Evolutionary conservation across 2,113 vertebrate genomes (phyloP).

Genomic region (Ophthalmolycus amberensis): DNA sequence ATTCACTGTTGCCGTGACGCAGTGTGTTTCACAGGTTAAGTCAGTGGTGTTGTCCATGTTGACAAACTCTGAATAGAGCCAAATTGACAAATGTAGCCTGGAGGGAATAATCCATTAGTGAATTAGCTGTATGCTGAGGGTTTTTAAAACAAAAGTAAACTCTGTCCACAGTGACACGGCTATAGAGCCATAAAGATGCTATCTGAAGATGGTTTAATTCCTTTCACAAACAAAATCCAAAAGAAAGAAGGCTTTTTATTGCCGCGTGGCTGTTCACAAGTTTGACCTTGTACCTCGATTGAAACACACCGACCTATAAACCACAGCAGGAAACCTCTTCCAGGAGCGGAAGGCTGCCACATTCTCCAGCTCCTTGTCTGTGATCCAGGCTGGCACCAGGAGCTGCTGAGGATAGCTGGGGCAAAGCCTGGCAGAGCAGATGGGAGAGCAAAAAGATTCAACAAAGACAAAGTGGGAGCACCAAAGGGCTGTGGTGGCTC

Average conservation of each 20-base stretch:
- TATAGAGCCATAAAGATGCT: conserved; percentile 1
- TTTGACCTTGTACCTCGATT: conserved; percentile 17
- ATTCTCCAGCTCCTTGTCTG: conserved; percentile 96
- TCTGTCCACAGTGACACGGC: not conserved
- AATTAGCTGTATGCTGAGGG: not conserved
- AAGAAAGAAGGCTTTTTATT: conserved; percentile 3
- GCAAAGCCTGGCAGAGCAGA: conserved; percentile 87
- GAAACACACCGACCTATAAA: conserved; percentile 89
- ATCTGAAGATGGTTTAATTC: not conserved
- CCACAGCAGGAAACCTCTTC: conserved; percentile 97
- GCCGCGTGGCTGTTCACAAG: not conserved
- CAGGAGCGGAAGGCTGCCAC: conserved; percentile 96
- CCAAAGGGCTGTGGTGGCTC: conserved; percentile 45
- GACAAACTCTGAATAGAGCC: not conserved
- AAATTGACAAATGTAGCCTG: not conserved
- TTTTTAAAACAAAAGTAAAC: conserved; percentile 14
- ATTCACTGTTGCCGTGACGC: not conserved
- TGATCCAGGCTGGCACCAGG: conserved; percentile 96
- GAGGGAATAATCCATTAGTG: conserved; percentile 3
- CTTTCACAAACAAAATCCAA: not conserved
- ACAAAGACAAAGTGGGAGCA: conserved; percentile 14
- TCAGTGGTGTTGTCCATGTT: not conserved
- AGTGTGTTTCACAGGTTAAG: not conserved
- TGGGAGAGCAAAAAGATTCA: conserved; percentile 26
- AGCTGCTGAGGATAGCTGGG: conserved; percentile 97